A percentile compares a stretch with the other conserved stretches of the same genome.
These are phyloP conservation scores for Apostichopus leukothele DNA, from an alignment of 53 echinoderm and acorn worm genomes.

Conservation along the genomic window DNA sequence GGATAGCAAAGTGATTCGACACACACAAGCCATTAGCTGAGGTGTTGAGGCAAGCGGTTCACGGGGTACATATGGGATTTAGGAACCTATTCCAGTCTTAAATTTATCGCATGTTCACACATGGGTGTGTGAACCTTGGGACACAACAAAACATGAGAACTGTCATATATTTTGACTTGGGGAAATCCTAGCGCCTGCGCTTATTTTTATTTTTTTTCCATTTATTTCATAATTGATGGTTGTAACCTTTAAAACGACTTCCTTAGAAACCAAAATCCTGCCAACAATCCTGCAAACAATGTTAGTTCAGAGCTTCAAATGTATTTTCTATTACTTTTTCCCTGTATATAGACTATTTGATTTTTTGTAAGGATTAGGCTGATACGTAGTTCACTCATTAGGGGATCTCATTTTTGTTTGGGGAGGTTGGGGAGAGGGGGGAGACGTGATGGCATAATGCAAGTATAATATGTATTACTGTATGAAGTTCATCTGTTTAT, in stretches of 20 bases:
- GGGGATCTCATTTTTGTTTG: no score
- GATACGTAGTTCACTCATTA: no score
- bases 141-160: background rate
- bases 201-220: background rate
- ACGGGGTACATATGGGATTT: background rate
- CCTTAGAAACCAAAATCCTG: background rate
- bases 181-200: background rate
- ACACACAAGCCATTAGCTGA: slow-evolving; percentile 6
- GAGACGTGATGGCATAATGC: no score
- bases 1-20: background rate
- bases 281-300: no score
- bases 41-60: slow-evolving; percentile 3
- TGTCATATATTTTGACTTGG: background rate
- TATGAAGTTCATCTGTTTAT: no score
- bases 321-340: no score
- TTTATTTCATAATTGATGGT: background rate
- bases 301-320: no score
- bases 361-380: no score
- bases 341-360: no score
- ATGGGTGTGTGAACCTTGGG: background rate
- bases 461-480: no score
- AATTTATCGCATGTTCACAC: background rate
- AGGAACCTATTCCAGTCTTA: background rate
- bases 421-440: no score
- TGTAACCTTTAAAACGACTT: background rate